Base-by-base conservation (phyloP, 2,113 vertebrate genomes). In the Enhydra lutris region DNA sequence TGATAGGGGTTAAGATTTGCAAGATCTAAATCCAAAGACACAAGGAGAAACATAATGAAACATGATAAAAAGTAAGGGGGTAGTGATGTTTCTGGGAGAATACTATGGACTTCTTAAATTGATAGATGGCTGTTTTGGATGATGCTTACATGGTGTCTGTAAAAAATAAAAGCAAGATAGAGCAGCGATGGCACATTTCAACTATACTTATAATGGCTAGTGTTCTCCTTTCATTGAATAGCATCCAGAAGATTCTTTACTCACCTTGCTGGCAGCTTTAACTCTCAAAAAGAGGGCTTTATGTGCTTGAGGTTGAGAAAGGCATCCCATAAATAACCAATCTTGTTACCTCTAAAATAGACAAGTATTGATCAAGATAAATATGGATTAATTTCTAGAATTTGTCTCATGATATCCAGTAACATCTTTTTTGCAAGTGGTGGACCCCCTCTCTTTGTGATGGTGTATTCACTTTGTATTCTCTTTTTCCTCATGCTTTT, bases 361-460 rank as follows among this genome's bases (percentile, higher is more conserved):
- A 9, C 4, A 93, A 79, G 3, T 55, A 73, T 14, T 71, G n/a
- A 21, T 57, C n/a, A 95, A 84, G 73, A 73, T 34, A 88, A 1
- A 89, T 73, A n/a, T 55, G 42, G 55, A 63, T 85, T 92, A 79
- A 31, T 89, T 89, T 95, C n/a, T 79, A 85, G 42, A 93, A 95
- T 4, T 61, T 69, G 52, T 11, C 39, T 82, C 20, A 18, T 92
- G 67, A 79, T 69, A 92, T 95, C 42, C 42, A 57, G 42, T 45
- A 85, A 71, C 13, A 76, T 45, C 20, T 26, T 61, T 61, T 92
- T 92, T 45, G 11, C 9, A 84, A 23, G 7, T 34, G 63, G 34
- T 69, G 4, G 24, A 80, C 10, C 1, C n/a, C 45, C 50, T 89
- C 24, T 97, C 34, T 89, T 95, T 12, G 45, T 73, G 55, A 76